phyloP scores from a whole-genome alignment of 2,888 invertebrate species.

The Pachydiplax longipennis region DNA sequence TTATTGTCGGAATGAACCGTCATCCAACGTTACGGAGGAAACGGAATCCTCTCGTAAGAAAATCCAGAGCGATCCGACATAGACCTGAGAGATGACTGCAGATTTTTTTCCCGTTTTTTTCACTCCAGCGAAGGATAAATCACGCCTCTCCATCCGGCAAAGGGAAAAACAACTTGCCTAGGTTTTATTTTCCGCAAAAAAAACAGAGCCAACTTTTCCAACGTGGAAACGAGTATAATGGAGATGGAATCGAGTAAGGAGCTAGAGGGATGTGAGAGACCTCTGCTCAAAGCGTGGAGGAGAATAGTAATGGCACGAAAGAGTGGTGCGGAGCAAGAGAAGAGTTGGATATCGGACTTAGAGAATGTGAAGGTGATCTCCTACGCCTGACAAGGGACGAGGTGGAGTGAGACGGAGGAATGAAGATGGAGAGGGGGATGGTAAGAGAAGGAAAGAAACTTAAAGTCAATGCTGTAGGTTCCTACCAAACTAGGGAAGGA shows the following conservation, averaged over 20 bases:
- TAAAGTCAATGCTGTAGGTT: not conserved
- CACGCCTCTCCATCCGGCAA: not conserved
- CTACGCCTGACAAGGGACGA: not conserved
- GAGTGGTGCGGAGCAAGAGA: not conserved
- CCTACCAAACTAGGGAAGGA: not conserved
- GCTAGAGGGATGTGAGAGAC: not conserved
- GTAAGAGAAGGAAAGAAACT: not conserved
- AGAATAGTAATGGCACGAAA: not conserved
- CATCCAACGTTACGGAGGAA: no score
- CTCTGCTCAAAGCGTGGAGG: not conserved
- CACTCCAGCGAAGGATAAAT: not conserved
- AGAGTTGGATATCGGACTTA: conserved; percentile 3
- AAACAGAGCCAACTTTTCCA: not conserved
- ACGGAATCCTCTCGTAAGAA: no score
- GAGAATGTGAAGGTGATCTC: conserved; percentile 23
- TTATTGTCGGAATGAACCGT: no score
- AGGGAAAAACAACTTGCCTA: not conserved
- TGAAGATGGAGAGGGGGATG: not conserved
- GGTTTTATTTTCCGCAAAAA: not conserved
- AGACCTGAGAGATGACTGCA: no score
- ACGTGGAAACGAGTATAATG: not conserved
- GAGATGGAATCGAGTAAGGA: not conserved
- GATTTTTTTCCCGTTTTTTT: no score
- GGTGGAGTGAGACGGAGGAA: not conserved
- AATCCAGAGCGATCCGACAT: no score